Evolutionary conservation across 23 tunicate species (phyloP), one percentile per base, ranked within the genome.

Genomic region (Trididemnum nubilum): DNA sequence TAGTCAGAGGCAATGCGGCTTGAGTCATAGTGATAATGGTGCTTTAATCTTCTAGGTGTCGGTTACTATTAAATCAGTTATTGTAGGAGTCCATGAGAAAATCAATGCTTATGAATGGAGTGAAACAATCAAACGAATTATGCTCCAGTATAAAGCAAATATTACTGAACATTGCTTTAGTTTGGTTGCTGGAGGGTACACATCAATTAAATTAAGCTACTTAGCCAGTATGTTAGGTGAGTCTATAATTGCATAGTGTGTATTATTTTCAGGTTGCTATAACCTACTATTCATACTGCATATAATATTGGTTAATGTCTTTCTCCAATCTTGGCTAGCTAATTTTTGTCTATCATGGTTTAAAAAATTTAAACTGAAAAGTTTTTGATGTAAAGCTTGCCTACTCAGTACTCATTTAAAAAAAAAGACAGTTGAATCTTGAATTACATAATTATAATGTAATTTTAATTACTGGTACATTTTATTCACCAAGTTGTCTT

Each of bases 101-200:
- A 39, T 89, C 18, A 25, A 71, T 67, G 80, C 85, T 5, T 82
- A 24, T 82, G 85, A 69, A 30, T 92, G 97, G 97, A 50, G 75
- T 15, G 85, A 73, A 30, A 28, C 72, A 37, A 67, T 83, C 7
- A 49, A 77, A 34, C 35, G n/a, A 40, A 86, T 92, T 1, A 72
- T 92, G 77, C 32, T 1, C 22, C 81, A 82, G n/a, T 58, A 80
- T 60, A 83, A 75, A 61, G 59, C 19, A 26, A 63, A 72, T 44
- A 38, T 82, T 15, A 72, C 63, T 31, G 85, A 92, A 32, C 72
- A 86, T 37, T 82, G 87, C 44, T 58, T 92, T 27, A 54, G 40
- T 32, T 31, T 92, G 77, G 81, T 92, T 15, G 85, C 91, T 26
- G 77, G 63, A 35, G 84, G 92, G 1, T 92, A 92, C 58, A 54